These are phyloP conservation scores for Chloropsis cyanopogon DNA, from an alignment of 2,113 vertebrate species.

Conservation along the genomic window DNA sequence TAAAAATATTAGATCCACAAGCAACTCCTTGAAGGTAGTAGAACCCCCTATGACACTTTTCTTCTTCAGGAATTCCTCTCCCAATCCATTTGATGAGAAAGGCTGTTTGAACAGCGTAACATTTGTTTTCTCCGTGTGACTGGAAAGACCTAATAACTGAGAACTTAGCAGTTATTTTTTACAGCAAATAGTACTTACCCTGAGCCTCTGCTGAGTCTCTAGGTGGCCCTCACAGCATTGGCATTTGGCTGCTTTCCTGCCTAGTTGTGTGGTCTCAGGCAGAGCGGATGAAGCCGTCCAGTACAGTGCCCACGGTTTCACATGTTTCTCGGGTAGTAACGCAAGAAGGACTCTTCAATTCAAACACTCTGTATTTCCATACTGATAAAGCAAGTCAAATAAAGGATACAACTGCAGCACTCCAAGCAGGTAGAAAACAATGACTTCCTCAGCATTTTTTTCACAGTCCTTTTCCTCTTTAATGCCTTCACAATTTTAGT, in stretches of 20 bases:
- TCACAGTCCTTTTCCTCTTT: not conserved
- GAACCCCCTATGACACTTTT: not conserved
- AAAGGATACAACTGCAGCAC: not conserved
- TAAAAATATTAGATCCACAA: not conserved
- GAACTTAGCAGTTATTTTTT: constrained; percentile 1
- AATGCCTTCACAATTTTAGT: not conserved
- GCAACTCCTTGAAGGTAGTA: not conserved
- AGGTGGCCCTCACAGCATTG: not conserved
- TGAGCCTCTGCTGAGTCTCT: not conserved
- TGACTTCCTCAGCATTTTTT: not conserved
- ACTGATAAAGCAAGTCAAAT: not conserved
- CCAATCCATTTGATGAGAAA: not conserved
- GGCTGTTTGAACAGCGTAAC: not conserved
- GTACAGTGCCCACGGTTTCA: not conserved
- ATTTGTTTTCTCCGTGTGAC: not conserved
- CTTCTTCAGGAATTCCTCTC: not conserved
- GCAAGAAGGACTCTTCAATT: not conserved
- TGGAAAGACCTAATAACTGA: not conserved
- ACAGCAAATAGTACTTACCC: not conserved
- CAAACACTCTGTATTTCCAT: not conserved
- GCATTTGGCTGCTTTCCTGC: constrained; percentile 23
- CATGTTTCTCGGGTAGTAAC: not conserved
- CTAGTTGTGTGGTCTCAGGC: constrained; percentile 32
- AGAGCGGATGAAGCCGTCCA: not conserved
- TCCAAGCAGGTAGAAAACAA: not conserved